Evolutionary conservation across 2,797 vertebrate genomes (phyloP).

Genomic region (Sebastes vulpes): DNA sequence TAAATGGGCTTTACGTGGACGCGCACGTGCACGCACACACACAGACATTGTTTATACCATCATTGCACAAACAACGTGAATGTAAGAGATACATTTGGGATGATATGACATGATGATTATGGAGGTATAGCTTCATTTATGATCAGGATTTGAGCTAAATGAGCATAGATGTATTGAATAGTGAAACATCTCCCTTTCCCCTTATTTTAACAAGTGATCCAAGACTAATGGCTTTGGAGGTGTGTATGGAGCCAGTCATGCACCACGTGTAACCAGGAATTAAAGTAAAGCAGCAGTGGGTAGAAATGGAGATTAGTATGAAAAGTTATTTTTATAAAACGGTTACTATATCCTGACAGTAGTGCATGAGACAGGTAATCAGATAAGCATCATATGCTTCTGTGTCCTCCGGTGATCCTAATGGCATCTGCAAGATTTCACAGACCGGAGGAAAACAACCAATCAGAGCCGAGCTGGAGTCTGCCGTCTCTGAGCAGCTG

Average conservation of each 20-base stretch:
- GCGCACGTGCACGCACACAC: background rate
- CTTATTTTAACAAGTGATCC: background rate
- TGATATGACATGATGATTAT: background rate
- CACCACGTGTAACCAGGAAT: background rate
- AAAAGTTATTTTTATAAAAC: too few species aligned
- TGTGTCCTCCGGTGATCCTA: too few species aligned
- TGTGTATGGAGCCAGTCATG: background rate
- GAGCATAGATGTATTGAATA: background rate
- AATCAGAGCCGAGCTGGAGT: too few species aligned
- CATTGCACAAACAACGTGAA: background rate
- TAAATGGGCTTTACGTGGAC: background rate
- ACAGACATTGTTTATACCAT: background rate
- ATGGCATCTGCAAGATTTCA: too few species aligned
- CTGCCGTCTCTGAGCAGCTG: too few species aligned
- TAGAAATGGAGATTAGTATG: too few species aligned
- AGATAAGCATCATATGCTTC: too few species aligned
- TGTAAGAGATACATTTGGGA: background rate
- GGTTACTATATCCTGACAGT: too few species aligned
- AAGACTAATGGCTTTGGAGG: background rate
- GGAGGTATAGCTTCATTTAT: background rate
- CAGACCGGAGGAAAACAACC: too few species aligned
- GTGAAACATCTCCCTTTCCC: background rate
- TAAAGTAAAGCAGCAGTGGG: too few species aligned
- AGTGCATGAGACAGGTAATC: too few species aligned
- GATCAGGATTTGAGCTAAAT: background rate